These are phyloP conservation scores for Pheosia tremula DNA, from an alignment of 2,888 invertebrate species.

Conservation along the genomic window DNA sequence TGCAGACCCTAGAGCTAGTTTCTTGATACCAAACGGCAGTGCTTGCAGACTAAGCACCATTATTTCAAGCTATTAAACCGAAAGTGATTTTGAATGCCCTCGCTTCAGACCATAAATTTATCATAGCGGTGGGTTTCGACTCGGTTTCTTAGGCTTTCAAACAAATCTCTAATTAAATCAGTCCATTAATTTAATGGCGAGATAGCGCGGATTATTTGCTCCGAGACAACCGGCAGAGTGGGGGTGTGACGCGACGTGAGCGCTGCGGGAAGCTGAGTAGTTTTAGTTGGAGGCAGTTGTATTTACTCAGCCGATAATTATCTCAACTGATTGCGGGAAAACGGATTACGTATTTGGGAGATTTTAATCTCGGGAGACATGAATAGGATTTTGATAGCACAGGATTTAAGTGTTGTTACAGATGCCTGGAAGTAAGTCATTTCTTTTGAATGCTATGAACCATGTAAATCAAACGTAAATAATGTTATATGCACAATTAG, in stretches of 20 bases:
- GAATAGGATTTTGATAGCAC: neutral
- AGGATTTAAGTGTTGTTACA: neutral
- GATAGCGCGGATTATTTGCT: conserved; percentile 24
- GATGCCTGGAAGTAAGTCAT: neutral
- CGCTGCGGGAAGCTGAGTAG: neutral
- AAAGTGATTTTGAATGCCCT: conserved; percentile 2
- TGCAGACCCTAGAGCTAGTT: neutral
- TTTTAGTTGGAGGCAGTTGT: conserved; percentile 2
- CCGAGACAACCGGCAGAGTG: neutral
- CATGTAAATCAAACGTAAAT: too few relatives aligned
- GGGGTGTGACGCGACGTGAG: neutral
- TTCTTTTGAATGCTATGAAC: neutral
- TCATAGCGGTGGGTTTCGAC: conserved; percentile 10
- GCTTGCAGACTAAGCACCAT: conserved; percentile 2
- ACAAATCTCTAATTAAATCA: conserved; percentile 35
- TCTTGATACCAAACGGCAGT: neutral
- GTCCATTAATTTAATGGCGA: conserved; percentile 27
- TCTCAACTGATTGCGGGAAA: conserved; percentile 1
- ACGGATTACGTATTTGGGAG: conserved; percentile 1
- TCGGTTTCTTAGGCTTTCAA: conserved; percentile 20
- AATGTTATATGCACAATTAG: too few relatives aligned
- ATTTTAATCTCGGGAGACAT: neutral
- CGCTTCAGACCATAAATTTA: conserved; percentile 1
- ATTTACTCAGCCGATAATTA: conserved; percentile 1
- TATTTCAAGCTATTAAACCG: conserved; percentile 1